A percentile compares a stretch with the other conserved stretches of the same genome.
Evolutionary conservation across 2,888 invertebrate genomes (phyloP).

Genomic region (Ectemnius lituratus): DNA sequence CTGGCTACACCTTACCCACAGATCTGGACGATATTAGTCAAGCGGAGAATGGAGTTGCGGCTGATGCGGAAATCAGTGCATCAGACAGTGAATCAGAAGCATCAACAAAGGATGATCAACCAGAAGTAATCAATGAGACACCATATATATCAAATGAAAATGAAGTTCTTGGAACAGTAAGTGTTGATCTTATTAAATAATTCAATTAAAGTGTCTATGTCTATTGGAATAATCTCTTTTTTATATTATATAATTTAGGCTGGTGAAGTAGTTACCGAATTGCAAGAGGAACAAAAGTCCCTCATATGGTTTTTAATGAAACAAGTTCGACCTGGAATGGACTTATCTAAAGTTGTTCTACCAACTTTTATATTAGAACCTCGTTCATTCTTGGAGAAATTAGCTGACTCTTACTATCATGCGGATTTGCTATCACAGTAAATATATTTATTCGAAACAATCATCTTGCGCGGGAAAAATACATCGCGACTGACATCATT

Average conservation of each 20-base stretch:
- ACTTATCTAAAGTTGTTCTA: conserved; percentile 93
- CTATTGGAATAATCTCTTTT: neutral
- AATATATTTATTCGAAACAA: conserved; percentile 64
- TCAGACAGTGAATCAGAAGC: conserved; percentile 83
- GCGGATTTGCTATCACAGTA: conserved; percentile 92
- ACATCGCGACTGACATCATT: neutral
- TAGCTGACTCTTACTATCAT: conserved; percentile 96
- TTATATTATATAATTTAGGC: conserved; percentile 78
- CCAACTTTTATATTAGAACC: conserved; percentile 97
- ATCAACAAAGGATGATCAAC: conserved; percentile 80
- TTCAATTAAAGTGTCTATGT: conserved; percentile 16
- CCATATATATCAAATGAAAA: conserved; percentile 79
- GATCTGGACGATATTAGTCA: conserved; percentile 87
- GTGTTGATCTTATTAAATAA: too few species aligned
- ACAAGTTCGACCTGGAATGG: conserved; percentile 98
- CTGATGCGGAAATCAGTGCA: conserved; percentile 79
- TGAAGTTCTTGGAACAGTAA: conserved; percentile 80
- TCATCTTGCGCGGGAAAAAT: neutral
- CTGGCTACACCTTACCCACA: conserved; percentile 77
- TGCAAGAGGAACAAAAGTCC: conserved; percentile 96
- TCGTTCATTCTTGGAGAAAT: conserved; percentile 94
- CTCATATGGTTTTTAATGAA: conserved; percentile 96
- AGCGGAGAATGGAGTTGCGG: conserved; percentile 82
- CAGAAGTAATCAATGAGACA: conserved; percentile 74
- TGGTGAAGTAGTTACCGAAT: conserved; percentile 93